Base-by-base conservation (phyloP, 2,113 vertebrate genomes). In the Nothobranchius kuhntae region DNA sequence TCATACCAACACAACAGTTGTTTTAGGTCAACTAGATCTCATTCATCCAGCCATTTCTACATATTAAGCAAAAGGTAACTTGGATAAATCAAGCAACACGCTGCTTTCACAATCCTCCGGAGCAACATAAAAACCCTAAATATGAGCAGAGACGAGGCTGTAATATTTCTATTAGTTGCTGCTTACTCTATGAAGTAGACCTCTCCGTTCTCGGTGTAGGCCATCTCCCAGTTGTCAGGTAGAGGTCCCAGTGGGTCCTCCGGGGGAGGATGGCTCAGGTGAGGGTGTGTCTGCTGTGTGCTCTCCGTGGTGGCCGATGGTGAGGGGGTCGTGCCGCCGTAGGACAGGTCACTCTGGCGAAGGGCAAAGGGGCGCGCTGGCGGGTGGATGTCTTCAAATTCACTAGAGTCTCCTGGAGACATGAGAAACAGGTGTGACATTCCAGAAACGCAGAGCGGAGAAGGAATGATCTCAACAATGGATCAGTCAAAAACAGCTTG, bases 151-250 rank as follows among this genome's bases (percentile, higher is more conserved):
- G 21, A 30, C 4, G 38, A 40, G 38, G 38, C 38, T 40, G 38
- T 40, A 40, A 40, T 40, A 40, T 7, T 17, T 4, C 7, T 0
- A 9, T 54, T 11, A 13, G 36, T 21, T 13, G 53, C 13, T 50
- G 48, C 74, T 89, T 94, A 99, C 97, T 99, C 98, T 95, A 99
- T 98, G 85, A 96, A 99, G 93, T 99, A 99, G 95, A 98, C 96
- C 96, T 99, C 98, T 91, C 98, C 98, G 2, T 94, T 98, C 93
- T 99, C 97, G 1, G 98, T 99, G 94, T 96, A 99, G 90, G 98
- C 98, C 98, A 99, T 99, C 95, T 99, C 98, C 98, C 96, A 99
- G 93, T 97, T 98, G 68, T 96, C 95, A 13, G 98, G 97, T 92
- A 99, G 94, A 93, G 96, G 95, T 91, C 96, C 98, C 91, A 96